phyloP scores from a whole-genome alignment of 2,113 vertebrate genomes.

The Ginglymostoma cirratum region DNA sequence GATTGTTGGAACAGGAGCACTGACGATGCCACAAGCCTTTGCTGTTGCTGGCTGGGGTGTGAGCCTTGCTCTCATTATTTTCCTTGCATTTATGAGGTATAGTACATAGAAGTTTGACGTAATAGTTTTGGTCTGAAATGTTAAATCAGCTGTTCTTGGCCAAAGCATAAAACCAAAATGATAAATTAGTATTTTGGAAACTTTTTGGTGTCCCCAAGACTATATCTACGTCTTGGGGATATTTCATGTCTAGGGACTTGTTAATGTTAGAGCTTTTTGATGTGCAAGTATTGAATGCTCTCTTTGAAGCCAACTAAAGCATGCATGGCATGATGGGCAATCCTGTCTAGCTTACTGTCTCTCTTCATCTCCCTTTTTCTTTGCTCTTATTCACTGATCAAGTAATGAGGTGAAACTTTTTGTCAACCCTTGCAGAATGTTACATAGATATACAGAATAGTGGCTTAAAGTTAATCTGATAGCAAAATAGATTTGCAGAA shows the following conservation, averaged over 20 bases:
- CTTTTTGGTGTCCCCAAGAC: not conserved
- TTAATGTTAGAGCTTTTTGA: not conserved
- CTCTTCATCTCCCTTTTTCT: not conserved
- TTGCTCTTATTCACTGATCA: not conserved
- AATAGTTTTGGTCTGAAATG: not conserved
- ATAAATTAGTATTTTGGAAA: not conserved
- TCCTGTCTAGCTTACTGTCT: not conserved
- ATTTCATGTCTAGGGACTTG: not conserved
- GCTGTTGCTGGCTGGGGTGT: conserved; percentile 85
- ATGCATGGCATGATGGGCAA: not conserved
- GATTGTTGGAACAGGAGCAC: conserved; percentile 88
- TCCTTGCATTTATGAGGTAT: conserved; percentile 94
- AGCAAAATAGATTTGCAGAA: too few relatives aligned
- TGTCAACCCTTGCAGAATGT: not conserved
- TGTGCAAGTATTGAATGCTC: not conserved
- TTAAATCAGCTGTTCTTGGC: not conserved
- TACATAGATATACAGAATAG: not conserved
- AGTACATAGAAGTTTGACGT: not conserved
- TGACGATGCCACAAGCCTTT: conserved; percentile 96
- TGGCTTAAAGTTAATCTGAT: not conserved
- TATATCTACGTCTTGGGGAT: not conserved
- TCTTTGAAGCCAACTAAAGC: not conserved
- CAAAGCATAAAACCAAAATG: not conserved
- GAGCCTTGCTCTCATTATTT: conserved; percentile 76
- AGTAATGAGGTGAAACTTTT: not conserved